phyloP scores from a whole-genome alignment of 1,140 invertebrate genomes.

The Diorhabda elongata region DNA sequence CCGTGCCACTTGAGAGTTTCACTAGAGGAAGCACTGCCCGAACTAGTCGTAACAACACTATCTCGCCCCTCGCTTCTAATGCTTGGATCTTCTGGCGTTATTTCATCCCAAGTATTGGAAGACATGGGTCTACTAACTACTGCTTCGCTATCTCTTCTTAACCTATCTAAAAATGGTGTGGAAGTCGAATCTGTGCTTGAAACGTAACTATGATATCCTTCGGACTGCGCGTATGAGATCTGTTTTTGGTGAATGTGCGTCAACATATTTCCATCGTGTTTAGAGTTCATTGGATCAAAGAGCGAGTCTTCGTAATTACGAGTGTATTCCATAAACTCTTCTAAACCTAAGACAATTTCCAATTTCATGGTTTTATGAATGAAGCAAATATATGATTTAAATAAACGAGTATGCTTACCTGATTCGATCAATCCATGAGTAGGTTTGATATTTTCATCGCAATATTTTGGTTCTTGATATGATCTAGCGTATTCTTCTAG shows the following conservation, averaged over 20 bases:
- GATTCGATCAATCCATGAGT: slow-evolving; percentile 23
- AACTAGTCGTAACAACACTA: slow-evolving; percentile 65
- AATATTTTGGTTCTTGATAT: slow-evolving; percentile 51
- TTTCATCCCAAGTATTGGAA: slow-evolving; percentile 50
- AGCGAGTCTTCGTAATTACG: slow-evolving; percentile 50
- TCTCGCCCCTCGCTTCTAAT: slow-evolving; percentile 53
- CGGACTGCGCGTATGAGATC: slow-evolving; percentile 73
- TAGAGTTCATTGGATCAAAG: slow-evolving; percentile 35
- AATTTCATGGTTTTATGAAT: not conserved
- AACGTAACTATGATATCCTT: slow-evolving; percentile 78
- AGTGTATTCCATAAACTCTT: slow-evolving; percentile 48
- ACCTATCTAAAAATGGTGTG: slow-evolving; percentile 71
- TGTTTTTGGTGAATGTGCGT: slow-evolving; percentile 68
- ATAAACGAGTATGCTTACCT: slow-evolving; percentile 10
- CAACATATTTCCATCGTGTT: slow-evolving; percentile 42
- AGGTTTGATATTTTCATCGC: slow-evolving; percentile 21
- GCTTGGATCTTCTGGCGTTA: slow-evolving; percentile 44
- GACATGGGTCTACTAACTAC: slow-evolving; percentile 51
- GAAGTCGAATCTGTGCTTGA: slow-evolving; percentile 75
- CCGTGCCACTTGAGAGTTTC: slow-evolving; percentile 81
- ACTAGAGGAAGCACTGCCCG: slow-evolving; percentile 68
- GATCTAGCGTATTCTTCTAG: slow-evolving; percentile 66
- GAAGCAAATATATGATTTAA: not conserved
- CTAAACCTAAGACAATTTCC: slow-evolving; percentile 36
- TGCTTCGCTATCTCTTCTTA: slow-evolving; percentile 59